These are phyloP conservation scores for Pseudococcus jackbeardsleyi DNA, from an alignment of 2,888 invertebrate genomes.

Conservation along the genomic window DNA sequence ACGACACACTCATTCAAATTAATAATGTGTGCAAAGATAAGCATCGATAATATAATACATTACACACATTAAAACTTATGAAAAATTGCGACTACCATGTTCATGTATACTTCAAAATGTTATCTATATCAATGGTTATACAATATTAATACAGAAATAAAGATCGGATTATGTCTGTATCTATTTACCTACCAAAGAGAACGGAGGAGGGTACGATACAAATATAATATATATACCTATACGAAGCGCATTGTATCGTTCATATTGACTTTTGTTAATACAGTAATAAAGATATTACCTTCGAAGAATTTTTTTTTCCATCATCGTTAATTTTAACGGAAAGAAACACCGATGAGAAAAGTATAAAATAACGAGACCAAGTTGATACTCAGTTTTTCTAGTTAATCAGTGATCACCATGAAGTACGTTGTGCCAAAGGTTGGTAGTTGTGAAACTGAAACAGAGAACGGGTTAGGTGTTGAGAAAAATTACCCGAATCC, in stretches of 20 bases:
- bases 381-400: background rate
- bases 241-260: background rate
- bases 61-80: background rate
- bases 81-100: background rate
- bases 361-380: background rate
- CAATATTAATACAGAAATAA: background rate
- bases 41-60: background rate
- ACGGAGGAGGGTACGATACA: background rate
- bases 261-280: slow-evolving; percentile 43
- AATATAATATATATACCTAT: background rate
- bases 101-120: slow-evolving; percentile 9
- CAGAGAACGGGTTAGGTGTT: background rate
- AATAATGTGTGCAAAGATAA: background rate
- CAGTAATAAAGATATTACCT: slow-evolving; percentile 48
- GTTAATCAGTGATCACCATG: background rate
- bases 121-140: background rate
- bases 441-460: background rate
- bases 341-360: background rate
- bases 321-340: slow-evolving; percentile 18
- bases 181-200: background rate
- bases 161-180: slow-evolving; percentile 25
- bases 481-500: background rate
- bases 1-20: background rate
- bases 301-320: background rate
- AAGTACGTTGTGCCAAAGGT: slow-evolving; percentile 36